Percentiles rank a stretch among this genome's conserved stretches.
These are phyloP conservation scores for Lepus townsendii DNA, from an alignment of 2,797 vertebrate species.

Conservation along the genomic window DNA sequence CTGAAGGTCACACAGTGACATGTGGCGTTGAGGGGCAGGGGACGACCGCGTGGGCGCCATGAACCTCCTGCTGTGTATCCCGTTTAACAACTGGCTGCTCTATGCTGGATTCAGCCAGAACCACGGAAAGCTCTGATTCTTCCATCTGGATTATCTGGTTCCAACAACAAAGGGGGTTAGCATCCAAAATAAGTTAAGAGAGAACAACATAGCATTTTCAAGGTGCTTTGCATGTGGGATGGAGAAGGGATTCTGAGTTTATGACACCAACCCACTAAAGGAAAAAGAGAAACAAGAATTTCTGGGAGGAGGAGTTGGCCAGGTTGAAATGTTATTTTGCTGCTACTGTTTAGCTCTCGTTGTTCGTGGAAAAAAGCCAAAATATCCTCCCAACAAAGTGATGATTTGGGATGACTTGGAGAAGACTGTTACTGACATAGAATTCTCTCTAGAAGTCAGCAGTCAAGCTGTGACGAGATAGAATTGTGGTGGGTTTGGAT, in stretches of 20 bases:
- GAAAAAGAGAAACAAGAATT: constrained; percentile 98
- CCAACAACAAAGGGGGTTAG: background rate
- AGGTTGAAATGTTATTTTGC: too few species aligned
- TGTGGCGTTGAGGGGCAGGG: constrained; percentile 69
- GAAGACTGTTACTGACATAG: constrained; percentile 99
- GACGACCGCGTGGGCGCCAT: constrained; percentile 86
- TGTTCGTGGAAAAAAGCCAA: too few species aligned
- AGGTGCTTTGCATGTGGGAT: constrained; percentile 99
- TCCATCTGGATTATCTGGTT: background rate
- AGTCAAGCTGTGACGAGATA: constrained; percentile 96
- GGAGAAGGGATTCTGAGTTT: constrained; percentile 99
- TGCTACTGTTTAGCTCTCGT: too few species aligned
- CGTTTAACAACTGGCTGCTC: constrained; percentile 96
- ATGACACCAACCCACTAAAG: constrained; percentile 99
- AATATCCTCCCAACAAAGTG: constrained; percentile 74
- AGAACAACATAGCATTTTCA: background rate
- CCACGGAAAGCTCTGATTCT: constrained; percentile 82
- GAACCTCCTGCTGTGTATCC: constrained; percentile 97
- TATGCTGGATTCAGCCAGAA: constrained; percentile 99
- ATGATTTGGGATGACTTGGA: constrained; percentile 99
- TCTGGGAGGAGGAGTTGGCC: too few species aligned
- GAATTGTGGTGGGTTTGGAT: constrained; percentile 98
- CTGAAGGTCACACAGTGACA: too few species aligned
- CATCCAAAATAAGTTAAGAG: background rate
- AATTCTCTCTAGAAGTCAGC: constrained; percentile 99